phyloP scores from a whole-genome alignment of 2,797 vertebrate species.

The Crocodylus rhombifer region DNA sequence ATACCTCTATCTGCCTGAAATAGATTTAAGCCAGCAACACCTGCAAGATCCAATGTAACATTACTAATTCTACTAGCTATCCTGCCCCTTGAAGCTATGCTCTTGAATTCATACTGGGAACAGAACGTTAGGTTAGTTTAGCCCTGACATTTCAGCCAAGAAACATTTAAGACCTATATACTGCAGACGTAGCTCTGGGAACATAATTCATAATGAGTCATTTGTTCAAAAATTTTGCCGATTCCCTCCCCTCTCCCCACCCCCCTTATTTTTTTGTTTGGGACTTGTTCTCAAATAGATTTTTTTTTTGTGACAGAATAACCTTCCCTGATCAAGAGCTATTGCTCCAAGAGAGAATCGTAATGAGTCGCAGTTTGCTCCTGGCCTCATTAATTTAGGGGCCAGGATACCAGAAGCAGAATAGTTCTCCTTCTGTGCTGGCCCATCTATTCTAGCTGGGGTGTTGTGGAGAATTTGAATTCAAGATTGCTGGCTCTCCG shows the following conservation, averaged over 20 bases:
- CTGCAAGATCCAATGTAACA: conserved; percentile 1
- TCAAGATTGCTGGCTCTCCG: background rate
- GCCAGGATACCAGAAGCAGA: background rate
- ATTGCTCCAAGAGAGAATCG: background rate
- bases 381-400: background rate
- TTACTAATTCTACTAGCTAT: background rate
- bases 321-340: background rate
- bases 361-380: background rate
- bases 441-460: background rate
- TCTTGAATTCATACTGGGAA: conserved; percentile 20
- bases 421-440: background rate
- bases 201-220: conserved; percentile 36
- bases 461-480: background rate
- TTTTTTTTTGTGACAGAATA: background rate
- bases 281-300: background rate
- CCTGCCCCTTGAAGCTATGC: background rate
- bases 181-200: conserved; percentile 7
- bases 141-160: background rate
- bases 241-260: too few species aligned
- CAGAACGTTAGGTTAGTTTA: background rate
- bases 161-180: background rate
- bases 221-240: background rate
- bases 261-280: background rate
- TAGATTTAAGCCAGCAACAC: conserved; percentile 12
- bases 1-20: conserved; percentile 1